Base-by-base conservation (phyloP, 2,888 invertebrate species). In the Philhelius pedissequus region DNA sequence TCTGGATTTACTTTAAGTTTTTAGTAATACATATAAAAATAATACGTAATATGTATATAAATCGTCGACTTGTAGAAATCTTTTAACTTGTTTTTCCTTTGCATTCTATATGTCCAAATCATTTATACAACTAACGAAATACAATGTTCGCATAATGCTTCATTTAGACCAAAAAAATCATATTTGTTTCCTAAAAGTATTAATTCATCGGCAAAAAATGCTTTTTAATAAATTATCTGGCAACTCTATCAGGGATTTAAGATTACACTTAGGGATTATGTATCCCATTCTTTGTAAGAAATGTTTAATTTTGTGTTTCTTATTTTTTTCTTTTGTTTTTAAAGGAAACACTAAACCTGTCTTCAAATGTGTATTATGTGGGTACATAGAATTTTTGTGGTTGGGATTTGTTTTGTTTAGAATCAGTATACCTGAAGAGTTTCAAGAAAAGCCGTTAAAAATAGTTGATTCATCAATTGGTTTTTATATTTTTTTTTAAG, bases 331-430 rank as follows among this genome's bases (percentile, higher is more conserved):
- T 52, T 13, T n/a, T 64, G 50, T n/a, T 20, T 4, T 38, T n/a
- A 50, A 66, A 70, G 20, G 68, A 69, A 79, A 78, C 74, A 74
- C 66, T 70, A 83, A 75, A 83, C 79, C 83, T 75, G 79, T 83
- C 69, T 66, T 20, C 25, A 18, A 69, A 83, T 83, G 64, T 52
- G 69, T 70, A 79, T 83, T 75, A 56, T 83, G 68, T 45, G 83
- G 83, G 70, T 64, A 79, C 22, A 50, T 20, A 15, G 13, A 66
- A 64, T 74, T 64, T 35, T 32, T 15, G 54, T 27, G 30, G 73
- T 50, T 32, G 18, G 27, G 48, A 64, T 60, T 48, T 32, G 30
- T 35, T 74, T 70, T 73, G 73, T 74, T 74, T 66, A 70, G 74
- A 83, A 70, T 58, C 13, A 50, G 60, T 32, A 30, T 45, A 22